These are phyloP conservation scores for Oxyruncus cristatus DNA, from an alignment of 2,113 vertebrate genomes.

Conservation along the genomic window DNA sequence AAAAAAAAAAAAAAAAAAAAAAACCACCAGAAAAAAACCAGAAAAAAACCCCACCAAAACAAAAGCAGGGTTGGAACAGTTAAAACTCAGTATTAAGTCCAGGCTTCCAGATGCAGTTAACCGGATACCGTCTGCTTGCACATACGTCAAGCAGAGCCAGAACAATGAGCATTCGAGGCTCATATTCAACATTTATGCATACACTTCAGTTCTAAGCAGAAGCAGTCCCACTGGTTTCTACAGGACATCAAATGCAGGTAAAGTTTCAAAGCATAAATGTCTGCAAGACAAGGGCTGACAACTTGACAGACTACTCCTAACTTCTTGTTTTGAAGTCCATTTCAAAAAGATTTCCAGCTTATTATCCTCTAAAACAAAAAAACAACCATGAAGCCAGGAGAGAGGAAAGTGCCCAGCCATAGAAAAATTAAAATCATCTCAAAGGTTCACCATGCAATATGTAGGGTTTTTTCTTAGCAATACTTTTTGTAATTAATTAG, in stretches of 20 bases:
- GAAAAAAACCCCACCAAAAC: fast-evolving
- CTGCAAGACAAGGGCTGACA: not conserved
- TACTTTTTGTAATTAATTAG: not conserved
- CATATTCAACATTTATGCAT: not conserved
- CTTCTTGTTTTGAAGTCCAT: not conserved
- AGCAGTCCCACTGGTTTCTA: conserved; percentile 33
- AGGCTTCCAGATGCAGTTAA: not conserved
- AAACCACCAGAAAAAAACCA: too few relatives aligned
- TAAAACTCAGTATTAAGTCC: not conserved
- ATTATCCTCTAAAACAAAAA: not conserved
- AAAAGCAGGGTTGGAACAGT: not conserved
- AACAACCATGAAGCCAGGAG: not conserved
- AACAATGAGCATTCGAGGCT: not conserved
- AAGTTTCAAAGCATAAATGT: not conserved
- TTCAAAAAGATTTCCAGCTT: not conserved
- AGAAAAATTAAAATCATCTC: not conserved
- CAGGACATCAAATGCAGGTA: not conserved
- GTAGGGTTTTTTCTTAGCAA: not conserved
- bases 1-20: too few relatives aligned
- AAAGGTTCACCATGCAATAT: not conserved
- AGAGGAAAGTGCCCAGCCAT: not conserved
- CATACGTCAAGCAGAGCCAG: not conserved
- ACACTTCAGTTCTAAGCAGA: not conserved
- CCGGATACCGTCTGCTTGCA: not conserved
- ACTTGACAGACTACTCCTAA: not conserved